phyloP scores from a whole-genome alignment of 2,888 invertebrate species.

The Ypsolopha scabrella region DNA sequence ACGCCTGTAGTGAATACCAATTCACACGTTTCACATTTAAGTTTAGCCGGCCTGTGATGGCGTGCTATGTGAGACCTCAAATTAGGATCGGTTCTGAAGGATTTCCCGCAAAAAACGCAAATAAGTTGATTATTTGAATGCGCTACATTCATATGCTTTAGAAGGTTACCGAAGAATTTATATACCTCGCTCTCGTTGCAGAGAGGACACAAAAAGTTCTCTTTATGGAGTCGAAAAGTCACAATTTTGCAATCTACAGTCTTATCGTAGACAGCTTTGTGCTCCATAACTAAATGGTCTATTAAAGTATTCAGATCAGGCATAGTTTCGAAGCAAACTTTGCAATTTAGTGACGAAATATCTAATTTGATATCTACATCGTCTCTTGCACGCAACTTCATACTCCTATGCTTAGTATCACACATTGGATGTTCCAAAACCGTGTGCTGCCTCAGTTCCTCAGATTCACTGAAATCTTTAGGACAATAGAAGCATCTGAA shows the following conservation, averaged over 20 bases:
- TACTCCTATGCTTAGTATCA: conserved; percentile 33
- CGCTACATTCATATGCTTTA: conserved; percentile 34
- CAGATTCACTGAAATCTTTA: conserved; percentile 37
- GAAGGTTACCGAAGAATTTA: conserved; percentile 36
- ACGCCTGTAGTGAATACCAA: conserved; percentile 23
- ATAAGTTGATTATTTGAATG: conserved; percentile 41
- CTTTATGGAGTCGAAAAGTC: conserved; percentile 32
- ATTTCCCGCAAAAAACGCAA: conserved; percentile 39
- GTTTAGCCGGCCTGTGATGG: conserved; percentile 25
- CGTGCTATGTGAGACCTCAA: conserved; percentile 35
- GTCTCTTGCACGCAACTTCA: conserved; percentile 35
- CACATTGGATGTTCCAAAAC: conserved; percentile 37
- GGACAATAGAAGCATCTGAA: conserved; percentile 54
- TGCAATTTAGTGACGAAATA: conserved; percentile 32
- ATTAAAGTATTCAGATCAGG: conserved; percentile 26
- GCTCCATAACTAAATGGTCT: conserved; percentile 30
- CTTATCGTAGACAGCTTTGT: conserved; percentile 27
- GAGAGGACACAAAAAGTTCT: conserved; percentile 35
- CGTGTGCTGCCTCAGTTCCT: conserved; percentile 40
- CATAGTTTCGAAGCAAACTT: conserved; percentile 28
- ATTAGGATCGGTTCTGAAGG: conserved; percentile 38
- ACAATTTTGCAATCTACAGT: conserved; percentile 27
- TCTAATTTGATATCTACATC: conserved; percentile 49
- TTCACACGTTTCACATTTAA: conserved; percentile 32
- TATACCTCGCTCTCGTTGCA: conserved; percentile 24